Evolutionary conservation across 2,888 invertebrate genomes (phyloP), one percentile per base, ranked within the genome.

Genomic region (Drosophila villosipedis): DNA sequence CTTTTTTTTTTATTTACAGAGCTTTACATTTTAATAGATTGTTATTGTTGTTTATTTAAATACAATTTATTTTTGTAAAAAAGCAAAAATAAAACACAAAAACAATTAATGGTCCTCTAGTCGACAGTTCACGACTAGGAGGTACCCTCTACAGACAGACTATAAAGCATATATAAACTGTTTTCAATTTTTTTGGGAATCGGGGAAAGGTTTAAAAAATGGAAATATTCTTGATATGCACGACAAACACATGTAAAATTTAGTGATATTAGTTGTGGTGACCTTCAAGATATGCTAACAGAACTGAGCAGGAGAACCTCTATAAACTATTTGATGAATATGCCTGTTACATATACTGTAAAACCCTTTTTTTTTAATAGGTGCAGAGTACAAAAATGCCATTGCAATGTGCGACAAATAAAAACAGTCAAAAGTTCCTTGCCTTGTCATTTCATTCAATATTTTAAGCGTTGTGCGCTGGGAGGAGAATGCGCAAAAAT

Each of bases 371-470:
- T n/a, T 14, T 28, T 6, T 12, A 52, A 52, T n/a, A n/a, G n/a
- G 6, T 30, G 12, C 52, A 52, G n/a, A 30, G 52, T n/a, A 37
- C 14, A 49, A 41, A 54, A 41, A 47, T 47, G 47, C 3, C 47
- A 75, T 76, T 68, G 70, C 76, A 76, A 69, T 68, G 57, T 65
- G 74, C 39, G 6, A 74, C 68, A 62, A 70, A 69, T 68, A 71
- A 78, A 73, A 67, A 69, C 66, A 61, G 39, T 60, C n/a, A 62
- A 62, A 66, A 62, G 65, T 73, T 79, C 25, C 47, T 47, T 72
- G 76, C 69, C 68, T 74, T 70, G 76, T 58, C 67, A 60, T 80
- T 86, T 83, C 83, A 84, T 89, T 87, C 78, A 83, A 81, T 87
- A 75, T 84, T 70, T 78, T 68, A 73, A 64, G 71, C 76, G 73